Conservation (phyloP, 2,797 vertebrate species). For the Gouania willdenowi region DNA sequence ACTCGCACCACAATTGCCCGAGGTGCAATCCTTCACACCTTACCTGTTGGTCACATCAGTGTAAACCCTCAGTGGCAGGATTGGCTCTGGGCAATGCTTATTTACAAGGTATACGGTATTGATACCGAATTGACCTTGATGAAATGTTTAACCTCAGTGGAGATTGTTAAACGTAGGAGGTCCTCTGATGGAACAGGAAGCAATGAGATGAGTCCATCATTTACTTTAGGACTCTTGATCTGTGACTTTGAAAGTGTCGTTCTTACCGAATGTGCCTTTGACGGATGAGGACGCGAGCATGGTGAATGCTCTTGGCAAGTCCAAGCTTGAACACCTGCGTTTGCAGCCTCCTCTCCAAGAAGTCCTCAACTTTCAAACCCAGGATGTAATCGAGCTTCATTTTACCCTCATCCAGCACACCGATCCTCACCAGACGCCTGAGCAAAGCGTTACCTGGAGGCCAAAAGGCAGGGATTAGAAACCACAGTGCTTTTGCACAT, state of each 20-base stretch:
- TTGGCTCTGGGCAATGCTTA: slow-evolving; percentile 73
- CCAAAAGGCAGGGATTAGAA: too few species aligned
- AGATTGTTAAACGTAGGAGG: slow-evolving; percentile 32
- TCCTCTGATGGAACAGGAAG: slow-evolving; percentile 71
- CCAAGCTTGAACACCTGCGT: slow-evolving; percentile 95
- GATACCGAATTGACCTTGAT: slow-evolving; percentile 90
- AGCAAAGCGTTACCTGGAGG: slow-evolving; percentile 86
- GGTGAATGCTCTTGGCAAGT: slow-evolving; percentile 93
- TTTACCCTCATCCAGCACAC: slow-evolving; percentile 92
- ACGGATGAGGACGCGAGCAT: slow-evolving; percentile 90
- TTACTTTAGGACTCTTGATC: background rate
- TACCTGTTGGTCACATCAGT: slow-evolving; percentile 62
- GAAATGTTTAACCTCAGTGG: slow-evolving; percentile 64
- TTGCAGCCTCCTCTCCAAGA: slow-evolving; percentile 90
- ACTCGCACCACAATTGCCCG: slow-evolving; percentile 42
- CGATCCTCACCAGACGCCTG: slow-evolving; percentile 88
- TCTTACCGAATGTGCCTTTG: slow-evolving; percentile 93
- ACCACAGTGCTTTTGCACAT: too few species aligned
- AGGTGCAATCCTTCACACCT: slow-evolving; percentile 69
- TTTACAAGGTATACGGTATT: slow-evolving; percentile 89
- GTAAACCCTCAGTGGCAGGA: slow-evolving; percentile 43
- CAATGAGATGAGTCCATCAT: slow-evolving; percentile 33
- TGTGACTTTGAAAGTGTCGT: background rate
- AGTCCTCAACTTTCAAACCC: slow-evolving; percentile 94
- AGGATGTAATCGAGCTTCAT: slow-evolving; percentile 98